These are phyloP conservation scores for Palythoa grandiflora DNA, from an alignment of 92 coral and sea anemone species.

Conservation along the genomic window DNA sequence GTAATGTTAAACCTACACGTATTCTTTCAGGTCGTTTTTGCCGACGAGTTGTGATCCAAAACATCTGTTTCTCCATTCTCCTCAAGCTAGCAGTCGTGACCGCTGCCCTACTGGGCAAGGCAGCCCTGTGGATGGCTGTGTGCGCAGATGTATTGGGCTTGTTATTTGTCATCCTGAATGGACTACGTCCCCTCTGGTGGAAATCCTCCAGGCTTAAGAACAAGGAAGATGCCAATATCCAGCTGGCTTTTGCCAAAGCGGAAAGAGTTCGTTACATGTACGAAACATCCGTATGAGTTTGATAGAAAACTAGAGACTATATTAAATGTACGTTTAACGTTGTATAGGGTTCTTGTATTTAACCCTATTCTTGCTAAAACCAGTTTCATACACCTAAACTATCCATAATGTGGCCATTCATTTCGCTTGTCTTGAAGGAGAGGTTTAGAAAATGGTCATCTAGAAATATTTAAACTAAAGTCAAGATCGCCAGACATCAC, in stretches of 20 bases:
- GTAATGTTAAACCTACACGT: background rate
- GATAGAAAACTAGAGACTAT: background rate
- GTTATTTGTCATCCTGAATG: conserved; percentile 84
- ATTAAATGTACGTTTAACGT: background rate
- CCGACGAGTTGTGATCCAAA: conserved; percentile 76
- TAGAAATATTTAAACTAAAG: too few species aligned
- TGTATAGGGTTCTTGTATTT: background rate
- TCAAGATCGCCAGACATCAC: too few species aligned
- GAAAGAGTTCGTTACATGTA: conserved; percentile 47
- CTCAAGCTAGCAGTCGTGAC: conserved; percentile 84
- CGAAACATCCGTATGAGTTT: conserved; percentile 52
- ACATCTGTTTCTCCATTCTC: conserved; percentile 81
- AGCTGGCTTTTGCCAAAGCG: conserved; percentile 49
- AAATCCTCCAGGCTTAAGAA: conserved; percentile 57
- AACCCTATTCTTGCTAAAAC: background rate
- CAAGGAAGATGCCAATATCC: conserved; percentile 36
- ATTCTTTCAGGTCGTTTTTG: conserved; percentile 71
- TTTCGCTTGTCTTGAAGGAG: too few species aligned
- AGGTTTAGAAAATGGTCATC: too few species aligned
- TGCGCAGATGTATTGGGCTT: conserved; percentile 90
- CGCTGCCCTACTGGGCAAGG: conserved; percentile 85
- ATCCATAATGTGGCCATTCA: too few species aligned
- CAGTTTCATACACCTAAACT: too few species aligned
- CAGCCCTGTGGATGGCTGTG: conserved; percentile 95
- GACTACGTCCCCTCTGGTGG: conserved; percentile 94